Conservation (phyloP, 2,888 invertebrate species). For the Phalangium opilio region DNA sequence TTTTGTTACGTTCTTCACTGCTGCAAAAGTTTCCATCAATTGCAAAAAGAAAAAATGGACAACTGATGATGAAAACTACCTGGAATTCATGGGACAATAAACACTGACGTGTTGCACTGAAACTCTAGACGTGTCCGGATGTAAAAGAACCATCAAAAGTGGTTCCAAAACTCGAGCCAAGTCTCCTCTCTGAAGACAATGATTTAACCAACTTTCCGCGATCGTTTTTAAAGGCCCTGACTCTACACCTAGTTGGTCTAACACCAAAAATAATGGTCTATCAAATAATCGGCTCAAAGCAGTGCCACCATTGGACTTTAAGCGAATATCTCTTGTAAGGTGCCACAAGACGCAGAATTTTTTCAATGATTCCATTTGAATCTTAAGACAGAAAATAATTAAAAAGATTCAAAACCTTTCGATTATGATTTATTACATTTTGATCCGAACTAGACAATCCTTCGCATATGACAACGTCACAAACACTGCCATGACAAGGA, state of each 20-base stretch:
- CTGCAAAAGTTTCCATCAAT: too few species aligned
- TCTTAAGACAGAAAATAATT: slow-evolving; percentile 18
- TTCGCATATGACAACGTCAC: slow-evolving; percentile 50
- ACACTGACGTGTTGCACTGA: slow-evolving; percentile 50
- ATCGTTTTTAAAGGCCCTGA: slow-evolving; percentile 44
- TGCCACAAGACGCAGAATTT: slow-evolving; percentile 58
- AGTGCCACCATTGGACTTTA: slow-evolving; percentile 19
- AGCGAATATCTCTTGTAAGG: slow-evolving; percentile 48
- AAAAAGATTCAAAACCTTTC: too few species aligned
- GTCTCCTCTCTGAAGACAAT: slow-evolving; percentile 53
- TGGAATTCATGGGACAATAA: slow-evolving; percentile 19
- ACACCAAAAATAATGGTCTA: slow-evolving; percentile 54
- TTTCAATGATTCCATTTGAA: slow-evolving; percentile 43
- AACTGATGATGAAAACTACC: too few species aligned
- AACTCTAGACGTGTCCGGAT: slow-evolving; percentile 62
- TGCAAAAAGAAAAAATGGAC: too few species aligned
- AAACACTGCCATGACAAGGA: slow-evolving; percentile 37
- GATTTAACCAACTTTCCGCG: slow-evolving; percentile 57
- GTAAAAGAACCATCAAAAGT: slow-evolving; percentile 53
- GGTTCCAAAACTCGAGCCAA: slow-evolving; percentile 61
- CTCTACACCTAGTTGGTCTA: slow-evolving; percentile 47
- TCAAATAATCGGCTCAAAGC: slow-evolving; percentile 4
- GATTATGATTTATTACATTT: slow-evolving; percentile 22
- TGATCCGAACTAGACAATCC: slow-evolving; percentile 29
- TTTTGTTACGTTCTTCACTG: slow-evolving; percentile 15